These are phyloP conservation scores for Saimiri boliviensis DNA, from an alignment of 2,113 vertebrate genomes.

Conservation along the genomic window DNA sequence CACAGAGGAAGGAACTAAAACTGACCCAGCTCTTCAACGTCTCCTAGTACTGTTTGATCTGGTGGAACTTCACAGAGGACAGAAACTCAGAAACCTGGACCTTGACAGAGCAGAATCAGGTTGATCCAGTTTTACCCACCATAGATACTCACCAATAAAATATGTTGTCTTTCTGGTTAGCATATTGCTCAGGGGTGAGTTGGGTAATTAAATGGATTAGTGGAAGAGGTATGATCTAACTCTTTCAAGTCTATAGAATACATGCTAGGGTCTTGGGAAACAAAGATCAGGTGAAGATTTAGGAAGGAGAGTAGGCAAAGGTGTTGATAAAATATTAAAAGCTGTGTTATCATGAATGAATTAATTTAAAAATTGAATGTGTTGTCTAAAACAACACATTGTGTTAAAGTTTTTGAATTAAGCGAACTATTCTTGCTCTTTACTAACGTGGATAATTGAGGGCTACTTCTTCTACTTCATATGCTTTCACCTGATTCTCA, in stretches of 20 bases:
- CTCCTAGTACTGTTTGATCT: neutral
- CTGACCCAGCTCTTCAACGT: neutral
- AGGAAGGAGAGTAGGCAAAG: neutral
- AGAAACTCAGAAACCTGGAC: slow-evolving; percentile 21
- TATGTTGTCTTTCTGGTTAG: slow-evolving; percentile 65
- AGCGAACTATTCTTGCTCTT: neutral
- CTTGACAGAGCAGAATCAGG: neutral
- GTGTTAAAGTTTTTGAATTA: neutral
- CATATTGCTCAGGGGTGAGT: slow-evolving; percentile 6
- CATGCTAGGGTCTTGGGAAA: neutral
- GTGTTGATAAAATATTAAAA: slow-evolving; percentile 17
- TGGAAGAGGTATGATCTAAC: neutral
- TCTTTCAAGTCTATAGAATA: neutral
- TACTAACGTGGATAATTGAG: neutral
- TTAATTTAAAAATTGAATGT: neutral
- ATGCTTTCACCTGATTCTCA: neutral
- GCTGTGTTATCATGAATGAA: neutral
- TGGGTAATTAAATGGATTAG: slow-evolving; percentile 52
- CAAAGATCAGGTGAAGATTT: neutral
- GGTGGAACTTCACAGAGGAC: neutral
- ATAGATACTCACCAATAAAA: slow-evolving; percentile 39
- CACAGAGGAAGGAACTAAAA: neutral
- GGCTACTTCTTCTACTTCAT: neutral
- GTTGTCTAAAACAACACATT: neutral
- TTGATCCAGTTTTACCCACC: slow-evolving; percentile 44